Base-by-base conservation (phyloP, 2,113 vertebrate genomes). In the Stigmatopora nigra region DNA sequence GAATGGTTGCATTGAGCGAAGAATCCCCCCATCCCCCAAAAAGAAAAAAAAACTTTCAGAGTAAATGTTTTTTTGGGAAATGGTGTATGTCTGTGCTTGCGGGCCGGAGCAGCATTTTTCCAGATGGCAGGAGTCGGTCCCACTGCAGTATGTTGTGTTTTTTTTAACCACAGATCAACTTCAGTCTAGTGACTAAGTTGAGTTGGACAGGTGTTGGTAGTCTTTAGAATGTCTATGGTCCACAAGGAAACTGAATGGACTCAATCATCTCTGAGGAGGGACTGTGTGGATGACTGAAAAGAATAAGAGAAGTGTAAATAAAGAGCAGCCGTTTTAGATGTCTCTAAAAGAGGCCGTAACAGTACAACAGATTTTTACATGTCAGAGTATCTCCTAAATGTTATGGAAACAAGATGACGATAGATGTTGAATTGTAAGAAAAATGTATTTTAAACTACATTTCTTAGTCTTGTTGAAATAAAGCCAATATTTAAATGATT, bases 381-480 rank as follows among this genome's bases (percentile, higher is more conserved):
- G 80, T 87, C 82, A 85, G 84, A 90, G 87, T 87, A 87, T 87
- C 81, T 84, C 82, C 77, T 84, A 84, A 89, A 88, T 83, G 83
- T 84, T 84, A 82, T 86, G 84, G 69, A 77, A 83, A 74, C 71
- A 71, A 84, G 75, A 78, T 79, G 82, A 86, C n/a, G 81, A 85
- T 86, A 88, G 88, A 90, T 88, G 88, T 85, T 91, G 85, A 90
- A 90, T 82, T 90, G 89, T 89, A 89, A 90, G 81, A 90, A 80
- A 90, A 90, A 83, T 86, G 87, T 91, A 90, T 91, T 89, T 91
- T 88, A 90, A 89, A 89, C 87, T 86, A 87, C 87, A 84, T 88
- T 87, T 89, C 85, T 81, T 88, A 90, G 88, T 90, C 90, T 91
- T 91, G 87, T 86, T 86, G 70, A 90, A 92, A 92, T 92, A 92